Base-by-base conservation (phyloP, 2,888 invertebrate genomes). In the Stratiomys singularior region DNA sequence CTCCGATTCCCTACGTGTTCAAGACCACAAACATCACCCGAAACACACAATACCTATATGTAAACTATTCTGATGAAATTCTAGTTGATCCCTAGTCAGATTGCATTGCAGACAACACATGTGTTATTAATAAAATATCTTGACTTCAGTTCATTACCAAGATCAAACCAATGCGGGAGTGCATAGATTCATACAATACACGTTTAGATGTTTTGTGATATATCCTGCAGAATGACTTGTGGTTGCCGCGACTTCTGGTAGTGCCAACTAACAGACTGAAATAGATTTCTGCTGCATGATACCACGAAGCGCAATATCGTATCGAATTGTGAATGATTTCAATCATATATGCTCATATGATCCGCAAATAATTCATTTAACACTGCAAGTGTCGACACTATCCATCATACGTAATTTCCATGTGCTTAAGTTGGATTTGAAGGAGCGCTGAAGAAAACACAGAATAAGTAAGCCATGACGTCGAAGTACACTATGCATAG, bases 351-450 rank as follows among this genome's bases (percentile, higher is more conserved):
- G 63, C 27, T 27, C 27, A 23, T 63, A 25, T 63, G 27, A 63
- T 63, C 63, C 63, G 27, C 63, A 11, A 15, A 63, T 4, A 63
- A 63, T 63, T 15, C 63, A 63, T 63, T 63, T 63, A 63, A 63
- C 27, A 63, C 63, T 27, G 28, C 37, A 3, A 37, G 37, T 9
- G 9, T 9, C 37, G 37, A 37, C 37, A 37, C 37, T 9, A 37
- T 9, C 37, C 37, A 37, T 37, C 37, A 37, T 3, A 27, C 15
- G 27, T 63, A 15, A 23, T 18, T 60, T 60, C 60, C 5, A 18
- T 21, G 58, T 58, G 58, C 21, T 11, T 3, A n/a, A n/a, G 37
- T 27, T 63, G 60, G 13, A 11, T n/a, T 23, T 13, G 60, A 60
- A 21, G 60, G 4, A 25, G 23, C 21, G 21, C 21, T 25, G 18